Evolutionary conservation across 2,113 vertebrate species (phyloP).

Genomic region (Poecilia latipinna): DNA sequence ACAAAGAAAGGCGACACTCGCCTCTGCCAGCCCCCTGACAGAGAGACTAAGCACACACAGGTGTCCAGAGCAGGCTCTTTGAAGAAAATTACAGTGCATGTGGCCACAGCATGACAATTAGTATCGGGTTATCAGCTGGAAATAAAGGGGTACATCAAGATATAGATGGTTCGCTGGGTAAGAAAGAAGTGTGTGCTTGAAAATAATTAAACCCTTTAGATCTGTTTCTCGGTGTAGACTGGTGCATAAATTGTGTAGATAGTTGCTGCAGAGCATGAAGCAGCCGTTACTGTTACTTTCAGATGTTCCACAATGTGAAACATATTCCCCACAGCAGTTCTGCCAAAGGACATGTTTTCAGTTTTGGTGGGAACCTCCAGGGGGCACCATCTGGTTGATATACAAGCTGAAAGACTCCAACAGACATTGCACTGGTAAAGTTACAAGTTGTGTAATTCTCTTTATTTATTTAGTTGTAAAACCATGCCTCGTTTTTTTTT

Average conservation of each 20-base stretch:
- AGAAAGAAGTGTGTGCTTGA: slow-evolving; percentile 44
- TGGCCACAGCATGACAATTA: slow-evolving; percentile 71
- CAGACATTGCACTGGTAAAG: background rate
- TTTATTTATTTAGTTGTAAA: background rate
- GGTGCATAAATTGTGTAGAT: slow-evolving; percentile 20
- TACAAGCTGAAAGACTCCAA: background rate
- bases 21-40: slow-evolving; percentile 55
- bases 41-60: slow-evolving; percentile 78
- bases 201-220: slow-evolving; percentile 51
- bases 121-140: slow-evolving; percentile 71
- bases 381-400: slow-evolving; percentile 31
- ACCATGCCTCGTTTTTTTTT: background rate
- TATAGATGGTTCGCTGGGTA: slow-evolving; percentile 34
- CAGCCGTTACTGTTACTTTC: slow-evolving; percentile 1
- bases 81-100: slow-evolving; percentile 78
- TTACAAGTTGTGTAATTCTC: background rate
- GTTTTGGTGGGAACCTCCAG: slow-evolving; percentile 35
- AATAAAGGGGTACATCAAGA: slow-evolving; percentile 75
- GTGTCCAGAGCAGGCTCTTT: slow-evolving; percentile 69
- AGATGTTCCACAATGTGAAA: slow-evolving; percentile 5
- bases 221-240: slow-evolving; percentile 16
- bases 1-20: slow-evolving; percentile 39
- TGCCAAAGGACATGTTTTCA: background rate
- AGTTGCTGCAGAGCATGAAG: slow-evolving; percentile 4
- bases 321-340: background rate